Base-by-base conservation (phyloP, 2,888 invertebrate species). In the Ametastegia equiseti region DNA sequence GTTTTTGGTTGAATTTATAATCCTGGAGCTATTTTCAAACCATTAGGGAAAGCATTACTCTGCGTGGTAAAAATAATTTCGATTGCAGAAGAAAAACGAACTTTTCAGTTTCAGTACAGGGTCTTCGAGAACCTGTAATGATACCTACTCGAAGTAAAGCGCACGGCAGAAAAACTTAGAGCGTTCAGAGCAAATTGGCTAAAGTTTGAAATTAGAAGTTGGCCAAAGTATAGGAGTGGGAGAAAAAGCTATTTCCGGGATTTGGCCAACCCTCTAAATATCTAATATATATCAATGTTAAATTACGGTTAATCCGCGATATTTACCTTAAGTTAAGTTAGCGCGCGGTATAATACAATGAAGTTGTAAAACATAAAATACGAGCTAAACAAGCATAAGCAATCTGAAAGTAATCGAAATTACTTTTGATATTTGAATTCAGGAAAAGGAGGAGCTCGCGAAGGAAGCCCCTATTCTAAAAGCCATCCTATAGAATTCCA, bases 161-260 rank as follows among this genome's bases (percentile, higher is more conserved):
- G 54, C 33, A n/a, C n/a, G 36, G 75, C 36, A 36, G 19, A 75
- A 54, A 54, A 36, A 75, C 54, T 75, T 33, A 6, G 54, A 50
- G 54, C 54, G 45, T 23, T 45, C 13, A 11, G 45, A 33, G 36
- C 75, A 75, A 75, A 75, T 54, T 75, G 75, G 33, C 19, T 54
- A 54, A 75, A 75, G 33, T 75, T 75, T 54, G 75, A 75, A 75
- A 75, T 75, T 75, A 54, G 50, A 54, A 50, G 54, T 75, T n/a
- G 47, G 36, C 11, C 54, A 36, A 75, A 54, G 36, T 33, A n/a
- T n/a, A 2, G 54, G 54, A 11, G 9, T n/a, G 4, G 27, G 45
- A 45, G 27, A 47, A 30, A 71, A 71, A 71, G 30, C 47, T 69
- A 27, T 45, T 45, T 47, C 27, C 45, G 47, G 30, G 15, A 30